Conservation (phyloP, 1,140 invertebrate genomes). For the Phenacoccus solenopsis region DNA sequence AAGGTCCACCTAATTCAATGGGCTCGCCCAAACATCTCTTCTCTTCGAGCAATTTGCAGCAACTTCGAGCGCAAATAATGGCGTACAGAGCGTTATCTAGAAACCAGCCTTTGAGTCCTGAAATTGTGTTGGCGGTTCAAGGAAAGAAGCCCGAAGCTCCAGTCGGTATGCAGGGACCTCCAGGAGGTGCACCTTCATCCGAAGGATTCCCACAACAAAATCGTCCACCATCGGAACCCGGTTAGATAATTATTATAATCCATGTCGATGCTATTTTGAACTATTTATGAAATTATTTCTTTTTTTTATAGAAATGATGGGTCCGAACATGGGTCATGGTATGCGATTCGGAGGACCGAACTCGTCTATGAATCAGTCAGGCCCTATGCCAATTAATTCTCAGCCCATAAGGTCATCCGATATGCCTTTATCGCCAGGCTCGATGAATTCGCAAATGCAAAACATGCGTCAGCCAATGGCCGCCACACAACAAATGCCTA, state of each 20-base stretch:
- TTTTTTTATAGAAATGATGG: neutral
- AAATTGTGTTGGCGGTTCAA: slow-evolving; percentile 54
- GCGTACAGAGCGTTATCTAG: slow-evolving; percentile 81
- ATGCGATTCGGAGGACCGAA: neutral
- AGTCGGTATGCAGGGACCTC: neutral
- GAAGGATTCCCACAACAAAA: neutral
- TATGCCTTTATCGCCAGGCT: neutral
- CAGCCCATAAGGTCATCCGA: neutral
- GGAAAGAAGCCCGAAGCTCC: slow-evolving; percentile 34
- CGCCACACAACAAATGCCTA: neutral
- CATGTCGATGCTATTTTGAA: too few species aligned
- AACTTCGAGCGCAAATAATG: slow-evolving; percentile 87
- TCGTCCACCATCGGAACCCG: neutral
- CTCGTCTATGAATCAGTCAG: too few species aligned
- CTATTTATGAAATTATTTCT: neutral
- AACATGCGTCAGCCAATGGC: neutral
- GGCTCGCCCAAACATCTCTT: slow-evolving; percentile 35
- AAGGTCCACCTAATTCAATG: slow-evolving; percentile 24
- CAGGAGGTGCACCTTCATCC: neutral
- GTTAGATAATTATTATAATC: too few species aligned
- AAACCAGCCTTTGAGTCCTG: slow-evolving; percentile 78
- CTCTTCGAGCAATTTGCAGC: slow-evolving; percentile 58
- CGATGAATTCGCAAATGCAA: neutral
- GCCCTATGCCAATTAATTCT: neutral
- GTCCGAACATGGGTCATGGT: neutral